A percentile compares a stretch with the other conserved stretches of the same genome.
Evolutionary conservation across 2,797 vertebrate genomes (phyloP).

Genomic region (Todus mexicanus): DNA sequence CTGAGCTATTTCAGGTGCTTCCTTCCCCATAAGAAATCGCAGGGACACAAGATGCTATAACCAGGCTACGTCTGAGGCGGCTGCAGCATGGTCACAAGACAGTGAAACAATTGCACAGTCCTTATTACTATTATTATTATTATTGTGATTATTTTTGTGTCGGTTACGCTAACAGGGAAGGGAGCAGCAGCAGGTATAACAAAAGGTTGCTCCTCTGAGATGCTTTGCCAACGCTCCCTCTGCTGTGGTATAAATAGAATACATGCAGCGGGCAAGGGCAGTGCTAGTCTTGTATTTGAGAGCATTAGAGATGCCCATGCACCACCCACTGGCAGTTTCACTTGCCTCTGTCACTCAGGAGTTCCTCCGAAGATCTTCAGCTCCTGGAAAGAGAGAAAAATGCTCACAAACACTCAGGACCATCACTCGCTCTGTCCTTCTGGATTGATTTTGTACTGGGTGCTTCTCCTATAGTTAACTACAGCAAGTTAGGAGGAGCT

Average conservation of each 20-base stretch:
- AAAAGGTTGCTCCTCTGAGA: conserved; percentile 38
- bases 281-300: neutral
- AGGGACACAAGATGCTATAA: neutral
- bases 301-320: conserved; percentile 63
- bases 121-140: neutral
- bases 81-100: neutral
- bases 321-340: conserved; percentile 61
- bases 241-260: conserved; percentile 66
- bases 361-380: neutral
- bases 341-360: conserved; percentile 27
- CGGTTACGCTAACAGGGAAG: neutral
- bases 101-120: neutral
- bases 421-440: neutral
- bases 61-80: neutral
- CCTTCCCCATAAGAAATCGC: neutral
- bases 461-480: neutral
- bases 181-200: conserved; percentile 32
- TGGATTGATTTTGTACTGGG: neutral
- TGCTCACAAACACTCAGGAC: neutral
- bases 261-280: conserved; percentile 49
- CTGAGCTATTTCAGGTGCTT: neutral
- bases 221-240: conserved; percentile 67
- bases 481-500: neutral
- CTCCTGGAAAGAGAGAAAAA: neutral
- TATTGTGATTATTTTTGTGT: neutral